Percentiles rank a stretch among this genome's conserved stretches.
phyloP scores from a whole-genome alignment of 2,888 invertebrate genomes.

The Epinotia ramella region DNA sequence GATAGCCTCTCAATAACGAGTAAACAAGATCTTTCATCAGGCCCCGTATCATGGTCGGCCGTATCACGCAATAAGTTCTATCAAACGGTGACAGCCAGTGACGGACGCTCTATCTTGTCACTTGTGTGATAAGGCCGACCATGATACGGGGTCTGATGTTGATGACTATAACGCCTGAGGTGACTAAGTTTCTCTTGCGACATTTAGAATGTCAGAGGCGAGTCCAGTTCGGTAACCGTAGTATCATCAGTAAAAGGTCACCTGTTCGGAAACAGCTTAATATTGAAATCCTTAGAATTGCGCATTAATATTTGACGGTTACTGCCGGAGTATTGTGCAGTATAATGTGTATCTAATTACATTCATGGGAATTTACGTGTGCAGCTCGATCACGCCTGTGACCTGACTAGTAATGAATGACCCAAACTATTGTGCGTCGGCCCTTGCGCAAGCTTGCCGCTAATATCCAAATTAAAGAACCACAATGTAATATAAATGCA shows the following conservation, averaged over 20 bases:
- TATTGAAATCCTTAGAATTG: conserved; percentile 4
- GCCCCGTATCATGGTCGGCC: too few relatives aligned
- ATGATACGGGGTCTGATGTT: background rate
- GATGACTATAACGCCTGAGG: conserved; percentile 10
- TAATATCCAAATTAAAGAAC: conserved; percentile 52
- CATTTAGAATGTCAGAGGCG: conserved; percentile 34
- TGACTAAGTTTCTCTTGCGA: conserved; percentile 27
- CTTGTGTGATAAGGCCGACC: too few relatives aligned
- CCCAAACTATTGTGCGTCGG: conserved; percentile 32
- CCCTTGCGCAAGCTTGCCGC: conserved; percentile 28
- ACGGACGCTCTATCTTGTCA: too few relatives aligned
- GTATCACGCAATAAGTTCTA: too few relatives aligned
- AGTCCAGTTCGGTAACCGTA: conserved; percentile 15
- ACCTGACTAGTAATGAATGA: conserved; percentile 32
- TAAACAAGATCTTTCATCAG: conserved; percentile 12
- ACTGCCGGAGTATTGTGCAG: conserved; percentile 22
- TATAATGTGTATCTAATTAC: conserved; percentile 34
- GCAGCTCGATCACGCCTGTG: conserved; percentile 29
- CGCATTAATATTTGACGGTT: conserved; percentile 13
- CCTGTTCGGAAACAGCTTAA: conserved; percentile 7
- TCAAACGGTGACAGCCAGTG: too few relatives aligned
- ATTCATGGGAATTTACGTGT: conserved; percentile 37
- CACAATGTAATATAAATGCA: conserved; percentile 60
- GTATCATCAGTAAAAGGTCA: conserved; percentile 29
- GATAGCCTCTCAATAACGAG: conserved; percentile 5